Conservation (phyloP, 2,113 vertebrate genomes). For the Tragelaphus strepsiceros region DNA sequence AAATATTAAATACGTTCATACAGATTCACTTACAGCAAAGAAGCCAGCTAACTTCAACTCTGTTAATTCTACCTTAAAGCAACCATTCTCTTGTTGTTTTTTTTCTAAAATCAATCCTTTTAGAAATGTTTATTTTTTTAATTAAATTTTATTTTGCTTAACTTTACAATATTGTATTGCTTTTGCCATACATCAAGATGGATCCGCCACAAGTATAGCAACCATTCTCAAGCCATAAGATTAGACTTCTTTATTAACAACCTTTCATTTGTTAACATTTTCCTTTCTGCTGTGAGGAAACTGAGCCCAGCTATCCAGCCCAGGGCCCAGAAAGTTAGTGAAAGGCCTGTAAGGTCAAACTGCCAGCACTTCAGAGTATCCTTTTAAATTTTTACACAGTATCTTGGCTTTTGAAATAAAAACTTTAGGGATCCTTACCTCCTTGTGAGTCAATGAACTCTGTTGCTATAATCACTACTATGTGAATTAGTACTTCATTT, state of each 20-base stretch:
- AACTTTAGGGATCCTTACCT: not conserved
- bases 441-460: not conserved
- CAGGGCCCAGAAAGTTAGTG: rapidly evolving
- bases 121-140: no score
- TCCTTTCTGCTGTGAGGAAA: not conserved
- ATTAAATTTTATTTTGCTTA: no score
- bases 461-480: not conserved
- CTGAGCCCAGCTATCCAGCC: not conserved
- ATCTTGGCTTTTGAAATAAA: constrained; percentile 13
- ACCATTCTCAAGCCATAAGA: not conserved
- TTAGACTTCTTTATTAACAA: not conserved
- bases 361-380: not conserved
- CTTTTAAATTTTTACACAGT: constrained; percentile 64
- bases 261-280: not conserved
- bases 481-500: not conserved
- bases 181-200: no score
- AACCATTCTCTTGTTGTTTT: not conserved
- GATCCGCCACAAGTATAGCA: not conserved
- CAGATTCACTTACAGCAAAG: not conserved
- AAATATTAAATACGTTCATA: not conserved
- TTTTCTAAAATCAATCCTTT: no score
- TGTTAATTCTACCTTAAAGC: not conserved
- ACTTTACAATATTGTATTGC: no score
- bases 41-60: not conserved
- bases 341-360: not conserved